Percentiles rank a stretch among this genome's conserved stretches.
Evolutionary conservation across 1,140 invertebrate species (phyloP).

Genomic region (Hypsibius dujardini): DNA sequence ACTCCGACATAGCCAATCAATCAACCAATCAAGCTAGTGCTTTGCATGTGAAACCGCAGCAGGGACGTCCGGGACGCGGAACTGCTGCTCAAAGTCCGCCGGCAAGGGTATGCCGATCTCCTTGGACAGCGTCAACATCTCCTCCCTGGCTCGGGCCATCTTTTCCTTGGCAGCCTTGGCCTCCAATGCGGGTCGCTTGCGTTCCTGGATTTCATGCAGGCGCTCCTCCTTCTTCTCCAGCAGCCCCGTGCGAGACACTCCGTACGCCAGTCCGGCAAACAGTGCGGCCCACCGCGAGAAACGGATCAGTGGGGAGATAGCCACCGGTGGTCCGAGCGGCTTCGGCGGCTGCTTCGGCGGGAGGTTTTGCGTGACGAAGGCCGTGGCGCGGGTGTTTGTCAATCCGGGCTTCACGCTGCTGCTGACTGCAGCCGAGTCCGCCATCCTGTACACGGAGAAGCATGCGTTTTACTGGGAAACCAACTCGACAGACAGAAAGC

Average conservation of each 20-base stretch:
- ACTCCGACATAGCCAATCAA: no score
- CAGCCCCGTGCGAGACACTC: not conserved
- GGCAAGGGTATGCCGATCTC: not conserved
- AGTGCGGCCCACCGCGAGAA: constrained; percentile 4
- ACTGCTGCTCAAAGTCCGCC: constrained; percentile 8
- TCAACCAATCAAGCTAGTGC: no score
- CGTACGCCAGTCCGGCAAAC: constrained; percentile 6
- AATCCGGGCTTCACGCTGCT: not conserved
- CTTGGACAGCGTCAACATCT: not conserved
- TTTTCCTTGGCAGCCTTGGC: not conserved
- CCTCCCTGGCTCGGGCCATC: not conserved
- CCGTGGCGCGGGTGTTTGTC: not conserved
- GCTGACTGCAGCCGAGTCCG: not conserved
- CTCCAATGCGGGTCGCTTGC: not conserved
- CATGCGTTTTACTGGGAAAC: no score
- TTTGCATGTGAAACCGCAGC: no score
- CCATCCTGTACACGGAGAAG: not conserved
- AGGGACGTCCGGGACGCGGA: not conserved
- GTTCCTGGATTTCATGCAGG: not conserved
- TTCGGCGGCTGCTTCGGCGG: constrained; percentile 10
- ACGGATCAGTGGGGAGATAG: not conserved
- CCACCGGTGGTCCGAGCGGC: not conserved
- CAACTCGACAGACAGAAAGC: no score
- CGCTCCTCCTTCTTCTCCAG: not conserved
- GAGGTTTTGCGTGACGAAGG: not conserved